Percentiles rank a stretch among this genome's conserved stretches.
phyloP scores from a whole-genome alignment of 2,113 vertebrate species.

The Carassius gibelio region DNA sequence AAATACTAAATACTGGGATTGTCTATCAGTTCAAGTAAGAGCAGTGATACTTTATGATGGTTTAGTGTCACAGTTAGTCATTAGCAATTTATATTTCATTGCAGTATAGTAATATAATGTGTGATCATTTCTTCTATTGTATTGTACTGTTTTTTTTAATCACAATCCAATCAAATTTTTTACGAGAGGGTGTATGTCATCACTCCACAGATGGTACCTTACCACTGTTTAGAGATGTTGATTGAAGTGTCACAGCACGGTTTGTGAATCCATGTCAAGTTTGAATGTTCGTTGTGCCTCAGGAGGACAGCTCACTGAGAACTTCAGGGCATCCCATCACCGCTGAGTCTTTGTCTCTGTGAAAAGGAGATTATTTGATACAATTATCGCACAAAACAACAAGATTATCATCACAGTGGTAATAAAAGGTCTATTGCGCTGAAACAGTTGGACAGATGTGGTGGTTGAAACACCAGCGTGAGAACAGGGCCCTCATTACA shows the following conservation, averaged over 20 bases:
- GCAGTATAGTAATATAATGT: background rate
- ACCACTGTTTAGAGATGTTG: conserved; percentile 1
- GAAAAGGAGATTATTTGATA: conserved; percentile 28
- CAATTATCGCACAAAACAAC: conserved; percentile 46
- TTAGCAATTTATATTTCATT: background rate
- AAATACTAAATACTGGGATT: too few species aligned
- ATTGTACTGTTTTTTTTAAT: background rate
- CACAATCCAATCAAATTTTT: background rate
- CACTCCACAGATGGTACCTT: background rate
- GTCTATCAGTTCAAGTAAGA: too few species aligned
- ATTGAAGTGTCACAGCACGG: conserved; percentile 30
- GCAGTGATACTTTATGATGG: too few species aligned
- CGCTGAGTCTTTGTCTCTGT: conserved; percentile 31
- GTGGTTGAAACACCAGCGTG: conserved; percentile 55
- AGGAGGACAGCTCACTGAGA: conserved; percentile 15
- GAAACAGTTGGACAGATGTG: conserved; percentile 48
- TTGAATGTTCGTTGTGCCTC: conserved; percentile 22
- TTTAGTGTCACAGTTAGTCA: background rate
- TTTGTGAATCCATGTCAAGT: background rate
- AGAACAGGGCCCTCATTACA: conserved; percentile 66
- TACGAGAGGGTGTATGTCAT: background rate
- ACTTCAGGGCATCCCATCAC: background rate
- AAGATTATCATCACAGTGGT: conserved; percentile 46
- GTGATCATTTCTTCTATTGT: background rate
- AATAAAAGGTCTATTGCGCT: conserved; percentile 42